Base-by-base conservation (phyloP, 2,888 invertebrate species). In the Drosophila meridionalis region DNA sequence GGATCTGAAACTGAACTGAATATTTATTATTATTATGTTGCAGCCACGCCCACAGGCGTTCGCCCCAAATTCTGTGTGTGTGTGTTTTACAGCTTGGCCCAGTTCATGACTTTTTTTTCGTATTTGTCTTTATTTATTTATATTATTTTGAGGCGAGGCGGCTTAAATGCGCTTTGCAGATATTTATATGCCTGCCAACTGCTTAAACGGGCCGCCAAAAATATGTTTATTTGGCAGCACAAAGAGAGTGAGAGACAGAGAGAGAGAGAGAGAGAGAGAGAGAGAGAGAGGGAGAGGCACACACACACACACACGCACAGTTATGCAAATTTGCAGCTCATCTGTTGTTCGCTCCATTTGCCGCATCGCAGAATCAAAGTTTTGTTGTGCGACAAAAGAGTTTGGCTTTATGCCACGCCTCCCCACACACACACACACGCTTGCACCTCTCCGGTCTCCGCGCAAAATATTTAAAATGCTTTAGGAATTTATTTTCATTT, bases 161-260 rank as follows among this genome's bases (percentile, higher is more conserved):
- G 89, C 90, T 87, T 90, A 87, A 83, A 90, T 90, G 87, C 90
- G 89, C 90, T 87, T 90, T 90, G 75, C 90, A 76, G 80, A 86
- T 90, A 90, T 87, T 87, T 90, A 87, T 90, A 90, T 90, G 87
- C 72, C 80, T 73, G 71, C 75, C 82, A 85, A 87, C 80, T 73
- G 80, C 75, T 87, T 80, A 67, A 72, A 69, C 64, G 61, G 69
- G 73, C 57, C 73, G 56, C 69, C 66, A 85, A 81, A 84, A 85
- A 85, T 88, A 89, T 85, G 83, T 74, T 85, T 85, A 81, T 85
- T 77, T 87, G 70, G 60, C 78, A 64, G 70, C 74, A 82, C 38
- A 60, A 20, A 20, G 60, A 73, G 57, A 60, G 30, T 32, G 26
- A 28, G n/a, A 42, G 26, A 26, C 30, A 30, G 26, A 36, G 20